A percentile compares a stretch with the other conserved stretches of the same genome.
These are phyloP conservation scores for Acropternis orthonyx DNA, from an alignment of 2,797 vertebrate genomes.

Conservation along the genomic window DNA sequence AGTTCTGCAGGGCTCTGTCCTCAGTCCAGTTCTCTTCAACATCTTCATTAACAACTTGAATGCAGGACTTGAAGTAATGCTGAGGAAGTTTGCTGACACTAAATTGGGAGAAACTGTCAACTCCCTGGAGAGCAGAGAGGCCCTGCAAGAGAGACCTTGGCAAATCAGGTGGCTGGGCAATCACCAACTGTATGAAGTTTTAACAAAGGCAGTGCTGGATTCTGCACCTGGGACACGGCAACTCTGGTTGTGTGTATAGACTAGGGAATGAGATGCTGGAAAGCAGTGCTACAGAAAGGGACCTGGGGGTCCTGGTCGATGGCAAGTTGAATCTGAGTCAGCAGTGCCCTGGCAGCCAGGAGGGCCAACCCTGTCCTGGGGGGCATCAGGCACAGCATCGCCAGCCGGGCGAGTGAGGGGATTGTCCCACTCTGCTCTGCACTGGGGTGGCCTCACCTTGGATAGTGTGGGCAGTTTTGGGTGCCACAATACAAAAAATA, in stretches of 20 bases:
- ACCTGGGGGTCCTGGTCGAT: not conserved
- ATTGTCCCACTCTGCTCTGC: not conserved
- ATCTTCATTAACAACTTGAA: not conserved
- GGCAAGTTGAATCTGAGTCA: not conserved
- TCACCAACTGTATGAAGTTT: not conserved
- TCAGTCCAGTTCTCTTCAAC: not conserved
- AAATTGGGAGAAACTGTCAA: not conserved
- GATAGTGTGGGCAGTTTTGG: not conserved
- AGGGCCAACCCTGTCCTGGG: not conserved
- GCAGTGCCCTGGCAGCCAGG: not conserved
- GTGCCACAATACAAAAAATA: not conserved
- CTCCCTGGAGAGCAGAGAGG: not conserved
- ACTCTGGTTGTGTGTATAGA: not conserved
- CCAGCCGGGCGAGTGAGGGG: not conserved
- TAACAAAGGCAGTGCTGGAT: not conserved
- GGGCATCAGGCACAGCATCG: not conserved
- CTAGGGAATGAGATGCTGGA: not conserved
- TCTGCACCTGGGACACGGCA: not conserved
- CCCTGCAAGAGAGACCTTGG: not conserved
- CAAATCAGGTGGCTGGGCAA: not conserved
- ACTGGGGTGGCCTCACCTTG: not conserved
- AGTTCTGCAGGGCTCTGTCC: not conserved
- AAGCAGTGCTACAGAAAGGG: not conserved
- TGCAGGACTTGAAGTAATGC: not conserved
- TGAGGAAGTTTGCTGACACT: not conserved